Evolutionary conservation across 1,140 invertebrate genomes (phyloP).

Genomic region (Trachelipus rathkii): DNA sequence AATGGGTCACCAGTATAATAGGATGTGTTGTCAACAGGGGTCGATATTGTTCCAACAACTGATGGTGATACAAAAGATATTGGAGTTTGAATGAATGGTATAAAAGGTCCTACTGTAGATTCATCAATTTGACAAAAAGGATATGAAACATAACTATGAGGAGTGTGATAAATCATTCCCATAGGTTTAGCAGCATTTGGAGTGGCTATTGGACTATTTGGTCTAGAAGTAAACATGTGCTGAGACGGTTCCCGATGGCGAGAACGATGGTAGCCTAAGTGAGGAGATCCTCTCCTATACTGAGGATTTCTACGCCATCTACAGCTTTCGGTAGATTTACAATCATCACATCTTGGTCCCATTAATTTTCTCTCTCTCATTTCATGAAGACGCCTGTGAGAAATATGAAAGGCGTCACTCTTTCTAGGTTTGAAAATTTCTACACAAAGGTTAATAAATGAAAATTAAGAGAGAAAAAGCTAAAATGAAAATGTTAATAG

Average conservation of each 20-base stretch:
- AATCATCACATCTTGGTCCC: background rate
- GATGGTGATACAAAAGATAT: background rate
- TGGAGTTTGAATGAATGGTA: background rate
- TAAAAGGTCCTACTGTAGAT: background rate
- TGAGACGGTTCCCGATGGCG: background rate
- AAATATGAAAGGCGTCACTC: constrained; percentile 14
- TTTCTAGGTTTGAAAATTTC: no score
- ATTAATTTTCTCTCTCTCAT: background rate
- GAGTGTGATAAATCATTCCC: background rate
- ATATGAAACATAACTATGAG: background rate
- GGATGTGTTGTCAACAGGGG: background rate
- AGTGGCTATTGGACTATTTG: background rate
- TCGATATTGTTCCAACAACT: background rate
- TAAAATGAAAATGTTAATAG: no score
- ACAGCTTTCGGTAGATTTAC: background rate
- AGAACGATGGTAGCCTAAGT: background rate
- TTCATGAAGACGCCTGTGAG: background rate
- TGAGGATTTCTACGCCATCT: background rate
- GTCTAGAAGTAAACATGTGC: background rate
- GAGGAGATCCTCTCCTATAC: background rate
- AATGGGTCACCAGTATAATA: constrained; percentile 34
- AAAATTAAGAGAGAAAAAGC: no score
- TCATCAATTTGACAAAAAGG: background rate
- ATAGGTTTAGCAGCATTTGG: background rate
- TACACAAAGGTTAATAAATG: no score